Percentiles rank a stretch among this genome's conserved stretches.
Evolutionary conservation across 2,888 invertebrate genomes (phyloP).

Genomic region (Didymodactylos carnosus): DNA sequence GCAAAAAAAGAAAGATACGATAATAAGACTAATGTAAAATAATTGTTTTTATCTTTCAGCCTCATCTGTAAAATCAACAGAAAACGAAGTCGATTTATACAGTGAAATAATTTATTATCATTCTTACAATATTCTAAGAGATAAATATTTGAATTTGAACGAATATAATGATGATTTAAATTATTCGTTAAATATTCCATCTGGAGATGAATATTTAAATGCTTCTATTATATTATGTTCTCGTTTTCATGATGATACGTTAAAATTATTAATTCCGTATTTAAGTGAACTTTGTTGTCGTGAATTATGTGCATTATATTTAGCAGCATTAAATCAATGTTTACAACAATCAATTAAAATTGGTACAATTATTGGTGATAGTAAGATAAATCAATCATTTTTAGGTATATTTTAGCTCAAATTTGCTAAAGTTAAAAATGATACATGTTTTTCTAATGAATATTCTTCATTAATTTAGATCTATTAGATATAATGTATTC

Average conservation of each 20-base stretch:
- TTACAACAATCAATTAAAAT: background rate
- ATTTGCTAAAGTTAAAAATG: no score
- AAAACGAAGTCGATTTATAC: background rate
- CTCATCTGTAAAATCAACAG: no score
- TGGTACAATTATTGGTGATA: background rate
- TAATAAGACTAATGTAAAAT: no score
- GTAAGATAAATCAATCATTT: background rate
- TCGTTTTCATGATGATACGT: background rate
- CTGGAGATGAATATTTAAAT: background rate
- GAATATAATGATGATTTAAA: background rate
- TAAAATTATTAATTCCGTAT: background rate
- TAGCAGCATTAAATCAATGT: background rate
- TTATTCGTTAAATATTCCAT: background rate
- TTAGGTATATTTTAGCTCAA: no score
- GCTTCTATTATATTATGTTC: background rate
- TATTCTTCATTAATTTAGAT: background rate
- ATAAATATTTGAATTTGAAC: background rate
- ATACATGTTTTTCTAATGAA: no score
- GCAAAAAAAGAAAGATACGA: no score
- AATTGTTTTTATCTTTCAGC: no score
- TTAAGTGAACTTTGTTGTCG: background rate
- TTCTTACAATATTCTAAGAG: background rate
- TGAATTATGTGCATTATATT: background rate
- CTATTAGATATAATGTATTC: background rate
- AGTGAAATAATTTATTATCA: background rate